phyloP scores from a whole-genome alignment of 2,888 invertebrate species.

The Drosophila algonquin region DNA sequence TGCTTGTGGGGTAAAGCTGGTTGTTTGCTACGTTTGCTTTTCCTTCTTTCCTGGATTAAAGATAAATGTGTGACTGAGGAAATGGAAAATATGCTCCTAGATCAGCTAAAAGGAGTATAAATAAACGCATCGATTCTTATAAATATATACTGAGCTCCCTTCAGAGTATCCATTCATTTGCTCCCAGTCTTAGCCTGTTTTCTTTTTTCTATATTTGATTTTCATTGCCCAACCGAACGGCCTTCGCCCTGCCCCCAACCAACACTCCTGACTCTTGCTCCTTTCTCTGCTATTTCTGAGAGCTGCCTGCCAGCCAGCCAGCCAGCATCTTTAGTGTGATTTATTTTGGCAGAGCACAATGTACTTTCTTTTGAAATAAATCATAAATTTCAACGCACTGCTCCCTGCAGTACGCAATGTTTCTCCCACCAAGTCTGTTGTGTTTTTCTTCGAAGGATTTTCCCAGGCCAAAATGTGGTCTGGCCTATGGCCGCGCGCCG shows the following conservation, averaged over 20 bases:
- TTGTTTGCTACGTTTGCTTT: not conserved
- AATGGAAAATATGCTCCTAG: no score
- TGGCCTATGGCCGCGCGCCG: slow-evolving; percentile 37
- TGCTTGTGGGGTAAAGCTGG: not conserved
- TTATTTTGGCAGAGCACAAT: slow-evolving; percentile 75
- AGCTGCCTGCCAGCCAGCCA: slow-evolving; percentile 41
- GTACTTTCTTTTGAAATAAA: slow-evolving; percentile 79
- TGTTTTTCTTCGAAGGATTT: slow-evolving; percentile 5
- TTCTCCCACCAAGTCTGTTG: not conserved
- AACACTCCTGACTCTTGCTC: not conserved
- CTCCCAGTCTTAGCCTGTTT: not conserved
- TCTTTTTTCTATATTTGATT: slow-evolving; percentile 62
- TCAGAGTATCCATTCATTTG: not conserved
- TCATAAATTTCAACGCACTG: slow-evolving; percentile 78
- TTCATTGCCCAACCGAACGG: slow-evolving; percentile 46
- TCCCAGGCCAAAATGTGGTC: not conserved
- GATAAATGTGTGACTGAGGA: no score
- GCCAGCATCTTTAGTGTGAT: slow-evolving; percentile 72
- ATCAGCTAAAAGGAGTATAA: no score
- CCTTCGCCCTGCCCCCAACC: slow-evolving; percentile 1
- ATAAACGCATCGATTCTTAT: no score
- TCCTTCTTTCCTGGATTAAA: no score
- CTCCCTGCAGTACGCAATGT: slow-evolving; percentile 46
- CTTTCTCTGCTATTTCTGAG: slow-evolving; percentile 23
- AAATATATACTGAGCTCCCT: not conserved